Evolutionary conservation across 2,113 vertebrate genomes (phyloP), one percentile per base, ranked within the genome.

Genomic region (Tachycineta bicolor): DNA sequence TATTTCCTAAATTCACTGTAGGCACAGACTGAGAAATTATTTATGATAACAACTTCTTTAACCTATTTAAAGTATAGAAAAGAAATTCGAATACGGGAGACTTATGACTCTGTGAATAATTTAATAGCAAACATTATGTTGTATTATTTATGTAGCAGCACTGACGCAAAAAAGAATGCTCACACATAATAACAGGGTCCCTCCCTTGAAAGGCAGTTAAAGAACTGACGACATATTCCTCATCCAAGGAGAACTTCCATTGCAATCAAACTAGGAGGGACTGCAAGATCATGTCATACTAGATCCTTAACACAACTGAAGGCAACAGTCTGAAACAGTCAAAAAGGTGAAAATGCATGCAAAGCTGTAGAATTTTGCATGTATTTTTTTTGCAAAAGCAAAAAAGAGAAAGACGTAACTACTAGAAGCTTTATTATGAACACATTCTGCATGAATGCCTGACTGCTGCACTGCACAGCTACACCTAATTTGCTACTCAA

Each of bases 41-140:
- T 91, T 76, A 90, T 59, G 34, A 58, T 24, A 74, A 90, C 33
- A 93, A 88, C 59, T 94, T 87, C 52, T 96, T 93, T 47, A 94
- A 73, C 33, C 59, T 90, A 85, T 85, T 93, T 93, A 84, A 77
- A 87, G 23, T 46, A 65, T 46, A 83, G 76, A 69, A 77, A 80
- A 77, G 46, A 80, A 65, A 81, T 59, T 87, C 43, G 81, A 82
- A 83, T 28, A 92, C 21, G 29, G 53, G 33, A 94, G 69, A 83
- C 56, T 92, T 69, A 74, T 1, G 46, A 83, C 43, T 93, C 43
- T 37, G 46, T 93, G 56, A 93, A 95, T 94, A 93, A 95, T 93
- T 93, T 74, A 94, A 76, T 15, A 90, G 89, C 79, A 92, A 95
- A 92, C 47, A 95, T 90, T 83, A 63, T 70, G 60, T 89, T 93